Conservation (phyloP, 2,113 vertebrate species). For the Pogona vitticeps region DNA sequence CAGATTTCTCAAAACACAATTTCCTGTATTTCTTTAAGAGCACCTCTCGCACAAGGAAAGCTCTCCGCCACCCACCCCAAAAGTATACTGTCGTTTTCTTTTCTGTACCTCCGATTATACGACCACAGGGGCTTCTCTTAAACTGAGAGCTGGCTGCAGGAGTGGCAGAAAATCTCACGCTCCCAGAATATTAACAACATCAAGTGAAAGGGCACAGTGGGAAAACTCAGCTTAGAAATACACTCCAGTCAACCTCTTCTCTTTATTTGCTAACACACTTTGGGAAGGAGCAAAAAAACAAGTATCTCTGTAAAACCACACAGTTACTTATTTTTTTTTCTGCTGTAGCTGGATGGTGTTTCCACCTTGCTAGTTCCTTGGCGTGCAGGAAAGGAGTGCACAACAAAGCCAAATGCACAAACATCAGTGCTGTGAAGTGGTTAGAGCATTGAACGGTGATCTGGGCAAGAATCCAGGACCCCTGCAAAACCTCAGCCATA, state of each 20-base stretch:
- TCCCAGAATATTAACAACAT: constrained; percentile 48
- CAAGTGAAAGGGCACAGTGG: constrained; percentile 62
- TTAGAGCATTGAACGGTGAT: too few relatives aligned
- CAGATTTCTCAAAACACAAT: constrained; percentile 37
- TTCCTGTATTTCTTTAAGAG: constrained; percentile 48
- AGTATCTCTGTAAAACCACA: neutral
- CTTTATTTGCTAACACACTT: constrained; percentile 50
- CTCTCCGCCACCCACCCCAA: constrained; percentile 1
- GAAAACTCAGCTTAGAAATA: constrained; percentile 50
- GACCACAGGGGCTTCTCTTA: constrained; percentile 39
- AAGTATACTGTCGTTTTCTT: constrained; percentile 38
- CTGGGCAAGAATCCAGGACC: too few relatives aligned
- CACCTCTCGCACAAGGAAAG: neutral
- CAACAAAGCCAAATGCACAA: too few relatives aligned
- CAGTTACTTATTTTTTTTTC: constrained; percentile 40
- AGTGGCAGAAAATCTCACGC: neutral
- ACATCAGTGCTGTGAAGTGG: too few relatives aligned
- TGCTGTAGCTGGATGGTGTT: neutral
- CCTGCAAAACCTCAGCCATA: too few relatives aligned
- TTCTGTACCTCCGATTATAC: constrained; percentile 33
- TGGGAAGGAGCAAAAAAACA: neutral
- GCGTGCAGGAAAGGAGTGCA: neutral
- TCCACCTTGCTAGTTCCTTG: too few relatives aligned
- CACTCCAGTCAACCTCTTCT: constrained; percentile 41
- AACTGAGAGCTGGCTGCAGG: constrained; percentile 50